Conservation (phyloP, 1,140 invertebrate genomes). For the Bursaphelenchus mucronatus region DNA sequence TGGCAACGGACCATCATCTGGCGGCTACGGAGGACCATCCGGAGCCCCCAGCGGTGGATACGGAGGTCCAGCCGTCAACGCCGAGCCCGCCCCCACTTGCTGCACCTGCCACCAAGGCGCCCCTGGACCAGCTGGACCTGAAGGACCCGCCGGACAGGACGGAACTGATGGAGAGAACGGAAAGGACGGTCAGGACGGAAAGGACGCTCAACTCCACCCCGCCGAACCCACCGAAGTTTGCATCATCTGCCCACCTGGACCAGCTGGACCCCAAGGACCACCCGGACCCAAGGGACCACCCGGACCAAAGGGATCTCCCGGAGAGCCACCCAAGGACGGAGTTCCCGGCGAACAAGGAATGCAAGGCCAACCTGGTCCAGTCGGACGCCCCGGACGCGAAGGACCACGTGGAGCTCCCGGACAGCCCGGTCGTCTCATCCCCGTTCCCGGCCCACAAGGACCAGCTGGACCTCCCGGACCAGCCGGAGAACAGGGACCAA, state of each 20-base stretch:
- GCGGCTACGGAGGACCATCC: background rate
- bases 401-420: conserved; percentile 59
- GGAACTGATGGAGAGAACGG: conserved; percentile 57
- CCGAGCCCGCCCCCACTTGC: conserved; percentile 59
- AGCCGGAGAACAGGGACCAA: conserved; percentile 44
- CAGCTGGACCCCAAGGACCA: conserved; percentile 36
- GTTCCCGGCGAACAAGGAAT: conserved; percentile 54
- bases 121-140: conserved; percentile 53
- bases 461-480: conserved; percentile 40
- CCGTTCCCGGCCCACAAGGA: conserved; percentile 59
- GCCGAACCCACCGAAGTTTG: conserved; percentile 49
- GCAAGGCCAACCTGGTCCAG: conserved; percentile 58
- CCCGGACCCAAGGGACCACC: conserved; percentile 41
- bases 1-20: background rate
- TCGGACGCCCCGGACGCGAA: conserved; percentile 55
- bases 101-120: conserved; percentile 58
- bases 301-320: conserved; percentile 44
- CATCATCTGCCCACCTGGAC: conserved; percentile 58
- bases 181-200: conserved; percentile 56
- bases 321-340: conserved; percentile 43
- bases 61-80: conserved; percentile 45
- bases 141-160: conserved; percentile 44
- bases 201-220: conserved; percentile 51
- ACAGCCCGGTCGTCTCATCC: conserved; percentile 54
- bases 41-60: conserved; percentile 33